These are phyloP conservation scores for Drosophila novamexicana DNA, from an alignment of 1,140 invertebrate genomes.

Conservation along the genomic window DNA sequence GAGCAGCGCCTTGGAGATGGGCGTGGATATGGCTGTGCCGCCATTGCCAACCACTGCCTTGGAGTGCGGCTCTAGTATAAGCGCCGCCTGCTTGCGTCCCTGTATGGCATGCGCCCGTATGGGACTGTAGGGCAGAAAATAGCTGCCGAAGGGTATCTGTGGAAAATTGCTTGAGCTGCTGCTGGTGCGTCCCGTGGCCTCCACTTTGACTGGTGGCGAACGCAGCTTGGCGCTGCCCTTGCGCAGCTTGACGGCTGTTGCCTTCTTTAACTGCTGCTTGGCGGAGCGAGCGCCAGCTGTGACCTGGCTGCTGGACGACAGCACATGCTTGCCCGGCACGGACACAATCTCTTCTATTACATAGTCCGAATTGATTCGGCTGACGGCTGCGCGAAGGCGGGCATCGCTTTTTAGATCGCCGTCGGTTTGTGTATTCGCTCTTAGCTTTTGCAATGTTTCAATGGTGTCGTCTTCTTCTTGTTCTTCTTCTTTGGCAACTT, in stretches of 20 bases:
- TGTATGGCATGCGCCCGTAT: conserved; percentile 48
- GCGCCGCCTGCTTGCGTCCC: conserved; percentile 77
- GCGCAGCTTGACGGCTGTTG: conserved; percentile 38
- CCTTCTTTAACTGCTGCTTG: not conserved
- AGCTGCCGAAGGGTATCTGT: conserved; percentile 76
- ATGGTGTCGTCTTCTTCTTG: conserved; percentile 32
- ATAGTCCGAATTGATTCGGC: conserved; percentile 72
- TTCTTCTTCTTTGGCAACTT: conserved; percentile 27
- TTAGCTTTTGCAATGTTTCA: conserved; percentile 61
- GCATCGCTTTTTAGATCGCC: conserved; percentile 65
- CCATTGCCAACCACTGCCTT: conserved; percentile 87
- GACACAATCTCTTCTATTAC: conserved; percentile 75
- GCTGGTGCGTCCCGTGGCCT: conserved; percentile 77
- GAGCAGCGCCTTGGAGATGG: conserved; percentile 87
- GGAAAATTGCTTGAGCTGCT: conserved; percentile 64
- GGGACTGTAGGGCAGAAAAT: conserved; percentile 71
- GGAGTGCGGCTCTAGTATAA: conserved; percentile 88
- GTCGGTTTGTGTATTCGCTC: conserved; percentile 51
- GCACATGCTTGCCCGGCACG: conserved; percentile 68
- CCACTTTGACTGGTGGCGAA: conserved; percentile 64
- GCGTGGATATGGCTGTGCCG: conserved; percentile 88
- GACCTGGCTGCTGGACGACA: conserved; percentile 54
- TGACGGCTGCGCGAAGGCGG: conserved; percentile 58
- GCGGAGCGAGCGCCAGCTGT: not conserved
- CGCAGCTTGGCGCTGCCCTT: conserved; percentile 18